These are phyloP conservation scores for Clarias platycephalus DNA, from an alignment of 2,797 vertebrate genomes.

Conservation along the genomic window DNA sequence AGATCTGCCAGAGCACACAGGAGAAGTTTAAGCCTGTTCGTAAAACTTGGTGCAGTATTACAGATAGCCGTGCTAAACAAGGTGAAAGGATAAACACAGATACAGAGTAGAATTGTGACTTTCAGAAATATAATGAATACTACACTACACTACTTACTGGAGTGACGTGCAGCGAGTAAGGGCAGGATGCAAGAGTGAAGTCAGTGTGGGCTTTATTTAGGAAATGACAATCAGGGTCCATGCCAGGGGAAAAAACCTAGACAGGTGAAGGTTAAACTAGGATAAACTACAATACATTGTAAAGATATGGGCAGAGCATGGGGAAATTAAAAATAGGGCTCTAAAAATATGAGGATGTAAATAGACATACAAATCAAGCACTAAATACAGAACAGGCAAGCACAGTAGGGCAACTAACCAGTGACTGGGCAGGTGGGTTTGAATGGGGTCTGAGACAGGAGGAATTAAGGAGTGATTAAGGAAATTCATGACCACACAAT, in stretches of 20 bases:
- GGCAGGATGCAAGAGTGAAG: not conserved
- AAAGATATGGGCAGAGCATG: not conserved
- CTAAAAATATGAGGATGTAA: not conserved
- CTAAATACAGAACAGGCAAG: not conserved
- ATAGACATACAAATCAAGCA: not conserved
- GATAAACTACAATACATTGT: not conserved
- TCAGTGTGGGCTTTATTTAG: not conserved
- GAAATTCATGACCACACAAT: not conserved
- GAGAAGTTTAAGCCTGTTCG: conserved; percentile 39
- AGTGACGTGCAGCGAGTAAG: not conserved
- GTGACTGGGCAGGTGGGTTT: not conserved
- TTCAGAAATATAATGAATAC: not conserved
- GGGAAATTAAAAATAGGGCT: not conserved
- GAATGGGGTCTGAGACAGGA: not conserved
- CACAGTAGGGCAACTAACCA: not conserved
- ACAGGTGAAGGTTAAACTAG: not conserved
- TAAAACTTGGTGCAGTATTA: conserved; percentile 19
- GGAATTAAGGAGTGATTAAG: not conserved
- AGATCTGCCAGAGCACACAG: conserved; percentile 28
- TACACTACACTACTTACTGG: not conserved
- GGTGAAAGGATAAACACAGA: not conserved
- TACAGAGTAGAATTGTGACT: not conserved
- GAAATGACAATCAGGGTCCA: not conserved
- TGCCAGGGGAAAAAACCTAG: not conserved
- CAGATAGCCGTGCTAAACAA: conserved; percentile 3